Conservation (phyloP, 1,140 invertebrate species). For the Drosophila pseudoananassae region DNA sequence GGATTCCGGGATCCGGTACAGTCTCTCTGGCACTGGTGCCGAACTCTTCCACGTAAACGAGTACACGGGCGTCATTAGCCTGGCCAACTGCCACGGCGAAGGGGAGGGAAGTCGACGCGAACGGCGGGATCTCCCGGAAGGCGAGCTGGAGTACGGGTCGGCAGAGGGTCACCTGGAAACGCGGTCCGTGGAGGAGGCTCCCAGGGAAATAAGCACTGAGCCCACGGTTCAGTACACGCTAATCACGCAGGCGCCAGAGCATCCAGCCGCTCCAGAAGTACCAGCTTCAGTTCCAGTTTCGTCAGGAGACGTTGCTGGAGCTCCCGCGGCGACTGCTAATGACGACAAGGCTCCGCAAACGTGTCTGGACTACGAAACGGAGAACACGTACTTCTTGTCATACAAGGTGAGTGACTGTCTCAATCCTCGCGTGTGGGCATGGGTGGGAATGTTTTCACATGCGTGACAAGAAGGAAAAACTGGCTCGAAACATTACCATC, state of each 20-base stretch:
- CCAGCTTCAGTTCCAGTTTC: constrained; percentile 13
- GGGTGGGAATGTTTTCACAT: constrained; percentile 25
- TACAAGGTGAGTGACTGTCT: constrained; percentile 88
- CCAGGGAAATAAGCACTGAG: constrained; percentile 71
- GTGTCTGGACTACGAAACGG: constrained; percentile 95
- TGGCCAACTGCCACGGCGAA: constrained; percentile 88
- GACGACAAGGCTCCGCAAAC: constrained; percentile 63
- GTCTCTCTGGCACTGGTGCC: constrained; percentile 92
- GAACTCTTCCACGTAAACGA: constrained; percentile 93
- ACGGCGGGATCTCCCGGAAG: constrained; percentile 67
- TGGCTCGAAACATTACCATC: neutral
- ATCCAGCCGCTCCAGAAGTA: constrained; percentile 4
- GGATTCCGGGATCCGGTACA: constrained; percentile 91
- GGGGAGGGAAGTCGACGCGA: constrained; percentile 57
- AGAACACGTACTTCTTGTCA: constrained; percentile 92
- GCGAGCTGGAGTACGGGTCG: constrained; percentile 49
- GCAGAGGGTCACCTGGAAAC: constrained; percentile 49
- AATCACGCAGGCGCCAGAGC: constrained; percentile 62
- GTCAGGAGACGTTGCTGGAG: constrained; percentile 11
- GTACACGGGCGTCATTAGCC: constrained; percentile 91
- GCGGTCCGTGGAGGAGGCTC: constrained; percentile 52
- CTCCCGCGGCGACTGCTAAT: constrained; percentile 55
- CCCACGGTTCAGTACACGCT: constrained; percentile 76
- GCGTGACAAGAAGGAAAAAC: constrained; percentile 13
- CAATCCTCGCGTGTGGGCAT: constrained; percentile 23